A percentile compares a stretch with the other conserved stretches of the same genome.
Evolutionary conservation across 1,140 invertebrate genomes (phyloP).

Genomic region (Rhagoletis pomonella): DNA sequence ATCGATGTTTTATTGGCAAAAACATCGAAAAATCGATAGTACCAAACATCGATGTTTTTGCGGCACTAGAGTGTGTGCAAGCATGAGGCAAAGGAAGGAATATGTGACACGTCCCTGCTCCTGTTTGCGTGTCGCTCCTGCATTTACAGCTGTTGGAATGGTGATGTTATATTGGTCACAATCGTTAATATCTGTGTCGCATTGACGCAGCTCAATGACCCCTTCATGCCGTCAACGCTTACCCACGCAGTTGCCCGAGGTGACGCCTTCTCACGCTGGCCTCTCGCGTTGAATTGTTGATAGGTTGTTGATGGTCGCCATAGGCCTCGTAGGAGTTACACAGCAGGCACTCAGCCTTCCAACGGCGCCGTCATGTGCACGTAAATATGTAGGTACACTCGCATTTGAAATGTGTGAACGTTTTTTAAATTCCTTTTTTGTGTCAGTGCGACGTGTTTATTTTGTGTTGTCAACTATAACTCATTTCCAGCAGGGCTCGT

Average conservation of each 20-base stretch:
- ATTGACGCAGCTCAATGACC: slow-evolving; percentile 22
- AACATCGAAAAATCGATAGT: too few relatives aligned
- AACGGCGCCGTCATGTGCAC: not conserved
- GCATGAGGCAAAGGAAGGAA: not conserved
- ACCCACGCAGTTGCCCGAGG: too few relatives aligned
- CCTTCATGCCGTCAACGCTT: not conserved
- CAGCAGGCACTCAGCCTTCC: not conserved
- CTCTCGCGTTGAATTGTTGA: slow-evolving; percentile 18
- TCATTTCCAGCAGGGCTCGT: not conserved
- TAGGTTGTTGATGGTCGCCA: slow-evolving; percentile 31
- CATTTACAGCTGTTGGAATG: slow-evolving; percentile 23
- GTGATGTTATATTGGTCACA: slow-evolving; percentile 35
- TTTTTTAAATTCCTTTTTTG: not conserved
- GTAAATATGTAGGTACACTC: not conserved
- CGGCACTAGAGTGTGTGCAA: not conserved
- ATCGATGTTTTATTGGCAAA: too few relatives aligned
- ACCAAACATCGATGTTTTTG: too few relatives aligned
- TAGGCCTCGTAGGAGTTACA: not conserved
- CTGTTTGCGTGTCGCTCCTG: slow-evolving; percentile 32
- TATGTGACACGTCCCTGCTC: slow-evolving; percentile 20
- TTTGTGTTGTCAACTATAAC: not conserved
- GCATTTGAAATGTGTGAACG: not conserved
- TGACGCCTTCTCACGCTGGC: not conserved
- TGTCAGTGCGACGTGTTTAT: not conserved
- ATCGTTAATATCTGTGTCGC: slow-evolving; percentile 47